Evolutionary conservation across 2,888 invertebrate genomes (phyloP).

Genomic region (Pollenia griseotomentosa): DNA sequence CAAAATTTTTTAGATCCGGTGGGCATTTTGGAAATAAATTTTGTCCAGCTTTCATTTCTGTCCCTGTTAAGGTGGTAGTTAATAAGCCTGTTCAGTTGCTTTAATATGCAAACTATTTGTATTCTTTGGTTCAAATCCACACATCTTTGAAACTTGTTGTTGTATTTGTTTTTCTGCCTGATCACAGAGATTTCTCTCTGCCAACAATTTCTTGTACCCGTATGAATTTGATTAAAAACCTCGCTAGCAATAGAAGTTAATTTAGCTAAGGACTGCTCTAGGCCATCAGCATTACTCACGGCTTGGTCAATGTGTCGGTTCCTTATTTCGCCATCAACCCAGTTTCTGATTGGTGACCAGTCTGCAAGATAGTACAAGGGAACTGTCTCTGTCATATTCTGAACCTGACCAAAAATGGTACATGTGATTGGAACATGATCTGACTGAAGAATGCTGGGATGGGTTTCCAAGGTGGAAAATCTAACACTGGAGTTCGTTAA

Average conservation of each 20-base stretch:
- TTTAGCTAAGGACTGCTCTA: background rate
- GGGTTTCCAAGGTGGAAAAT: background rate
- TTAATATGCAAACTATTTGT: background rate
- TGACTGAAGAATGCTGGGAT: constrained; percentile 1
- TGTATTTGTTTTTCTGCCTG: too few relatives aligned
- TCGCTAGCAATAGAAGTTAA: background rate
- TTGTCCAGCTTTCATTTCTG: background rate
- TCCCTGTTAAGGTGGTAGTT: background rate
- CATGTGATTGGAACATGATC: background rate
- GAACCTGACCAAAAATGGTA: background rate
- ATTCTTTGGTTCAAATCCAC: too few relatives aligned
- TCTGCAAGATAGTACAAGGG: too few relatives aligned
- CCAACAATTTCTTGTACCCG: background rate
- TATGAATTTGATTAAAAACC: background rate
- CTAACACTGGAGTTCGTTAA: background rate
- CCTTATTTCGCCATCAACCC: background rate
- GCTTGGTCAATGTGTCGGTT: background rate
- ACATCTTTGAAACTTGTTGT: too few relatives aligned
- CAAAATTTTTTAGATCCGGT: constrained; percentile 23
- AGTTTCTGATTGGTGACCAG: too few relatives aligned
- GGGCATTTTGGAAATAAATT: constrained; percentile 17
- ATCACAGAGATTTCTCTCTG: background rate
- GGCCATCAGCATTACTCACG: background rate
- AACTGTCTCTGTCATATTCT: background rate
- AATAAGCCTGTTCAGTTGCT: background rate